phyloP scores from a whole-genome alignment of 2,888 invertebrate genomes.

The Nephrotoma flavescens region DNA sequence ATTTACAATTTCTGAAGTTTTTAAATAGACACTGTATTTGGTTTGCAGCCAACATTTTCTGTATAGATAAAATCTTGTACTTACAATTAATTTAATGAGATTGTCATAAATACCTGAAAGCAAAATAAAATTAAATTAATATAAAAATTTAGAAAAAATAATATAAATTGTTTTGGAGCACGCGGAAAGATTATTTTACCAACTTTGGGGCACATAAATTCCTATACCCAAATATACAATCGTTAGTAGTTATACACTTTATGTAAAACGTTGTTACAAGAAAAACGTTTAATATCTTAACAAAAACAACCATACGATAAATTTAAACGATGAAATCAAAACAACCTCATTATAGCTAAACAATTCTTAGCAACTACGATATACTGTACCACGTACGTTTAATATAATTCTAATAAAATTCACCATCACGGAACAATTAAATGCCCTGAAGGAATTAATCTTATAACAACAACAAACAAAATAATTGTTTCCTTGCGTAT shows the following conservation, averaged over 20 bases:
- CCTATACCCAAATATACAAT: not conserved
- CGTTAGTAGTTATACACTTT: not conserved
- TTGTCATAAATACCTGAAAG: too few relatives aligned
- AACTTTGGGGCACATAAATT: too few relatives aligned
- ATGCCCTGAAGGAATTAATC: not conserved
- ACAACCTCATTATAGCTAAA: not conserved
- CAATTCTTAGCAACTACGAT: not conserved
- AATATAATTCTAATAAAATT: not conserved
- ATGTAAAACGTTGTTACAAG: not conserved
- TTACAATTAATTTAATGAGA: too few relatives aligned
- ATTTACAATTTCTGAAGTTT: too few relatives aligned
- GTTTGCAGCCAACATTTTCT: too few relatives aligned
- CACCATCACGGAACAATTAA: not conserved
- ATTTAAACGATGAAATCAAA: not conserved
- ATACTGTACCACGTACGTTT: not conserved
- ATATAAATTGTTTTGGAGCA: not conserved
- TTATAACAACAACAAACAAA: not conserved
- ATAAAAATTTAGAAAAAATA: not conserved
- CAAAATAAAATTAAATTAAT: too few relatives aligned
- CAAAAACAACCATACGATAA: not conserved
- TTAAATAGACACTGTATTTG: too few relatives aligned
- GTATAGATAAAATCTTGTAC: too few relatives aligned
- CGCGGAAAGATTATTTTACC: not conserved
- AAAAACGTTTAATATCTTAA: not conserved
- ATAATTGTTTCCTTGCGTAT: not conserved